Evolutionary conservation across 1,140 invertebrate genomes (phyloP), one percentile per base, ranked within the genome.

Genomic region (Steinernema feltiae): DNA sequence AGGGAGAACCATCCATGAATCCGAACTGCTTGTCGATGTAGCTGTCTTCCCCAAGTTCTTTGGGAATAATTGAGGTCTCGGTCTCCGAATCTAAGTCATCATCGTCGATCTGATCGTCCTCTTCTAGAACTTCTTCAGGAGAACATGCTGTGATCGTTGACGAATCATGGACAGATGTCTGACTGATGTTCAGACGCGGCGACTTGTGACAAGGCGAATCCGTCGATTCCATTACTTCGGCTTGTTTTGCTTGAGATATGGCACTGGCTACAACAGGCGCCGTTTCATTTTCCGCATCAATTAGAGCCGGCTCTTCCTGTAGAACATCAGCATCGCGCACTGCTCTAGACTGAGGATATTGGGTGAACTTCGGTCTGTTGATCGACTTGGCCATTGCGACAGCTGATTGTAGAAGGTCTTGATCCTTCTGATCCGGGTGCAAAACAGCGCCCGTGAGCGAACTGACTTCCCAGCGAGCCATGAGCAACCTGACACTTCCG

Each of bases 151-250:
- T n/a, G 24, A 7, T 21, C 15, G 53, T 3, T 7, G 53, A 63
- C 15, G 24, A 27, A 27, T 63, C 53, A 21, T 63, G 53, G 53
- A 63, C 53, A 21, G 53, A 63, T 3, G 53, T n/a, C 3, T 63
- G 53, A 63, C 53, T 63, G 53, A 63, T 63, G 53, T 63, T 27
- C 53, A 63, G 53, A 17, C 53, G 53, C 7, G 53, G 53, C 7
- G 53, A 63, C 53, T 63, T 63, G 15, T 27, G n/a, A n/a, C 3
- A 27, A 63, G 7, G 53, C 7, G 53, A 27, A 15, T 21, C 15
- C n/a, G n/a, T 63, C 53, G 53, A 27, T 3, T 27, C 15, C 24
- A 3, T 63, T 21, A 63, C 7, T 63, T 63, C 53, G 3, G 53
- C 53, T 3, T 63, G 53, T 21, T 63, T 63, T 27, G 15, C 24